phyloP scores from a whole-genome alignment of 2,797 vertebrate genomes.

The Anableps anableps region DNA sequence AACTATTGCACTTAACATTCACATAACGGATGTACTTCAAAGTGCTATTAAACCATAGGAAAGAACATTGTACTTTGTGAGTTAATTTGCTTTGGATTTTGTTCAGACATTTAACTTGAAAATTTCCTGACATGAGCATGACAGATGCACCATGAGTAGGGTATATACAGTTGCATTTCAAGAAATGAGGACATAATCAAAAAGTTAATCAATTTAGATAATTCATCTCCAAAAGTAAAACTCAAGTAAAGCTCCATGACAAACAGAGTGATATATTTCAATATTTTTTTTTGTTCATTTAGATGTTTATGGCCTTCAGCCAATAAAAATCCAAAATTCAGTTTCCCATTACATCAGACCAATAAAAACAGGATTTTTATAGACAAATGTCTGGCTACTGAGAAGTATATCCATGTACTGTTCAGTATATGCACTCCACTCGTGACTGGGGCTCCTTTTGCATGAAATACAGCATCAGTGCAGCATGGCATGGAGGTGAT shows the following conservation, averaged over 20 bases:
- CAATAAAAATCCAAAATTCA: not conserved
- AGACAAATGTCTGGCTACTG: not conserved
- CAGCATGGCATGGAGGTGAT: not conserved
- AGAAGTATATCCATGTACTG: not conserved
- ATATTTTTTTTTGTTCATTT: not conserved
- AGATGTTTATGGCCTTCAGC: not conserved
- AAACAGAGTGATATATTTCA: not conserved
- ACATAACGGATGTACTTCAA: constrained; percentile 31
- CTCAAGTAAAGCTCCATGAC: not conserved
- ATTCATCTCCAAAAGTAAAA: not conserved
- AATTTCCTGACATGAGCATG: constrained; percentile 44
- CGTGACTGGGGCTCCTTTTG: not conserved
- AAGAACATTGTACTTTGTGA: constrained; percentile 32
- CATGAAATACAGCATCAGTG: not conserved
- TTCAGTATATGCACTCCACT: not conserved
- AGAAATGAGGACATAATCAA: not conserved
- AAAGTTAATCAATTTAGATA: not conserved
- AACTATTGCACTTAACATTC: constrained; percentile 42
- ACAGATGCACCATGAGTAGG: constrained; percentile 54
- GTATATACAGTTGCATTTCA: not conserved
- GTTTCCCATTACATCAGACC: not conserved
- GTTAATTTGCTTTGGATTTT: constrained; percentile 57
- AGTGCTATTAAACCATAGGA: constrained; percentile 45
- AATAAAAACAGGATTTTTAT: not conserved
- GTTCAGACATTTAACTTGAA: constrained; percentile 57